A percentile compares a stretch with the other conserved stretches of the same genome.
phyloP scores from a whole-genome alignment of 1,140 invertebrate species.

The Aporrectodea caliginosa region DNA sequence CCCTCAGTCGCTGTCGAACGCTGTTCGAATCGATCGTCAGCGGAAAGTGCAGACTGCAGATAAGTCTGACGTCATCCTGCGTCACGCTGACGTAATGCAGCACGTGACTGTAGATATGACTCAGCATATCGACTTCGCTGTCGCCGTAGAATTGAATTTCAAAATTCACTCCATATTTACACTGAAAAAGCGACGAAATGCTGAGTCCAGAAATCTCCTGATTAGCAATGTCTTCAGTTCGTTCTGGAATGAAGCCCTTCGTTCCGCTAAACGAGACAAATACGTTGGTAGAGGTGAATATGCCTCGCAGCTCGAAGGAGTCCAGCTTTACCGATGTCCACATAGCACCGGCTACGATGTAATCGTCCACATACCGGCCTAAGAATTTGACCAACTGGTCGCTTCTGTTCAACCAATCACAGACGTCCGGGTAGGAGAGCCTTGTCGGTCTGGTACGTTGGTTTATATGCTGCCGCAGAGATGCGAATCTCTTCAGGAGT shows the following conservation, averaged over 20 bases:
- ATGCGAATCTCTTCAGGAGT: neutral
- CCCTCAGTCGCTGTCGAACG: neutral
- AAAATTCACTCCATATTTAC: neutral
- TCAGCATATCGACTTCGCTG: neutral
- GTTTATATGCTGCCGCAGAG: neutral
- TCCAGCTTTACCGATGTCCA: too few species aligned
- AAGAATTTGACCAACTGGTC: neutral
- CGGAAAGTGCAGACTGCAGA: neutral
- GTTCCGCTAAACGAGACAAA: too few species aligned
- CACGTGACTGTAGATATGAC: neutral
- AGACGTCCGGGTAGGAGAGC: neutral
- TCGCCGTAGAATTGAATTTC: neutral
- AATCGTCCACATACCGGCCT: neutral
- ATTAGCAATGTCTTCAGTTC: too few species aligned
- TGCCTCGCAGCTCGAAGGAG: too few species aligned
- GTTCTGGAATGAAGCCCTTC: too few species aligned
- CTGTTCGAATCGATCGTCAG: neutral
- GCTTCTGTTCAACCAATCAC: neutral
- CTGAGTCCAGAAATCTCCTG: too few species aligned
- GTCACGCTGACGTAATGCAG: neutral
- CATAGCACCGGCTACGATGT: neutral
- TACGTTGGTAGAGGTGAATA: too few species aligned
- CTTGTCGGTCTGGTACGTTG: neutral
- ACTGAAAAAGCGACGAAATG: neutral
- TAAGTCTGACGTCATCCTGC: neutral